These are phyloP conservation scores for Cataglyphis albicans DNA, from an alignment of 2,888 invertebrate genomes.

Conservation along the genomic window DNA sequence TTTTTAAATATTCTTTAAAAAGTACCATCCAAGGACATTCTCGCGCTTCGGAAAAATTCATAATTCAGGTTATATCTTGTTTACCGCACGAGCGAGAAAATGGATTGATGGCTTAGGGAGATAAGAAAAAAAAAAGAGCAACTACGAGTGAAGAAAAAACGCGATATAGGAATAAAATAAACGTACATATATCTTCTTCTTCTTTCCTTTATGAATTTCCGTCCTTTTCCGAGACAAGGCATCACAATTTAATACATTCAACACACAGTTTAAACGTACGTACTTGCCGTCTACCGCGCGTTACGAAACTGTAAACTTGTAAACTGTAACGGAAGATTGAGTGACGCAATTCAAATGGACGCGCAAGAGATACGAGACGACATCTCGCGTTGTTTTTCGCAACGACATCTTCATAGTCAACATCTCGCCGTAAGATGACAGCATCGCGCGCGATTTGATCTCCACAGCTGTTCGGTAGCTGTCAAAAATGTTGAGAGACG, in stretches of 20 bases:
- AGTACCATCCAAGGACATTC: neutral
- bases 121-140: neutral
- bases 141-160: conserved; percentile 3
- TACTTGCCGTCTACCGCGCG: conserved; percentile 22
- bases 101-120: neutral
- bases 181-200: neutral
- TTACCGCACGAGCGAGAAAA: conserved; percentile 1
- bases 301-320: conserved; percentile 8
- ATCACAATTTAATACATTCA: neutral
- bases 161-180: conserved; percentile 16
- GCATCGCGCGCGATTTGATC: conserved; percentile 1
- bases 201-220: neutral
- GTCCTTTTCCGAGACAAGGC: neutral
- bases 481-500: conserved; percentile 68
- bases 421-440: conserved; percentile 52
- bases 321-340: conserved; percentile 28
- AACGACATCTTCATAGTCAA: neutral
- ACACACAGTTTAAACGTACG: neutral
- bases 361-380: neutral
- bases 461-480: conserved; percentile 22
- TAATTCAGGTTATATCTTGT: neutral
- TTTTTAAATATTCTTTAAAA: neutral
- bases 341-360: neutral
- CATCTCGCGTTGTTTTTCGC: neutral
- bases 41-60: neutral